phyloP scores from a whole-genome alignment of 1,140 invertebrate genomes.

The Drosophila setifemur region DNA sequence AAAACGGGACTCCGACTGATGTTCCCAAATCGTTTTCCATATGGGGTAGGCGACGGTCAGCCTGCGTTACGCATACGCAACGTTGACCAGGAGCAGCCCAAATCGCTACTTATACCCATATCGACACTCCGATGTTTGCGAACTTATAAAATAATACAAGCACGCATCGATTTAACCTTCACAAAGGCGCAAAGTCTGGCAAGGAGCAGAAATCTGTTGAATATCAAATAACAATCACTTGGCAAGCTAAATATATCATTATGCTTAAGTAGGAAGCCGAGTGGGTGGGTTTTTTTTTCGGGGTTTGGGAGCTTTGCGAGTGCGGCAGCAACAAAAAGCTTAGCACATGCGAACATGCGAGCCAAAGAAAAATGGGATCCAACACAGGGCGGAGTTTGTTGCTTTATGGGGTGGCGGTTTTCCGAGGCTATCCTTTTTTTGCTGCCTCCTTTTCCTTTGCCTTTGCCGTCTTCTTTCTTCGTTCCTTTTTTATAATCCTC shows the following conservation, averaged over 20 bases:
- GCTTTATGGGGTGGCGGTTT: constrained; percentile 53
- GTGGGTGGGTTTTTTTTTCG: background rate
- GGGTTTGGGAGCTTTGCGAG: constrained; percentile 4
- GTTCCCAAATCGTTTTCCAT: constrained; percentile 36
- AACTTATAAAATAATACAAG: constrained; percentile 67
- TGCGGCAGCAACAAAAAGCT: constrained; percentile 41
- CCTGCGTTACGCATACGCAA: constrained; percentile 57
- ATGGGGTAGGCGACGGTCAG: constrained; percentile 1
- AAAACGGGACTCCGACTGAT: no score
- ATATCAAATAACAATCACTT: constrained; percentile 81
- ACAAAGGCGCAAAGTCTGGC: constrained; percentile 37
- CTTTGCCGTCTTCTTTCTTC: background rate
- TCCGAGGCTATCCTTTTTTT: constrained; percentile 62
- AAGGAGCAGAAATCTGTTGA: constrained; percentile 70
- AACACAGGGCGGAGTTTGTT: constrained; percentile 23
- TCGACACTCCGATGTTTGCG: constrained; percentile 13
- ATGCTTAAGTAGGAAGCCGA: constrained; percentile 76
- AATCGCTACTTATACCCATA: constrained; percentile 3
- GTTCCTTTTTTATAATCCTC: constrained; percentile 60
- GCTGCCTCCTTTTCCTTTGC: background rate
- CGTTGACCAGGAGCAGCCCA: constrained; percentile 13
- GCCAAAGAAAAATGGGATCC: constrained; percentile 9
- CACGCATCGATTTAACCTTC: constrained; percentile 57
- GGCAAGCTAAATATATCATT: constrained; percentile 81
- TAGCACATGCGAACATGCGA: constrained; percentile 41